Percentiles rank a stretch among this genome's conserved stretches.
Evolutionary conservation across 2,888 invertebrate species (phyloP).

Genomic region (Trachelus troglodyta): DNA sequence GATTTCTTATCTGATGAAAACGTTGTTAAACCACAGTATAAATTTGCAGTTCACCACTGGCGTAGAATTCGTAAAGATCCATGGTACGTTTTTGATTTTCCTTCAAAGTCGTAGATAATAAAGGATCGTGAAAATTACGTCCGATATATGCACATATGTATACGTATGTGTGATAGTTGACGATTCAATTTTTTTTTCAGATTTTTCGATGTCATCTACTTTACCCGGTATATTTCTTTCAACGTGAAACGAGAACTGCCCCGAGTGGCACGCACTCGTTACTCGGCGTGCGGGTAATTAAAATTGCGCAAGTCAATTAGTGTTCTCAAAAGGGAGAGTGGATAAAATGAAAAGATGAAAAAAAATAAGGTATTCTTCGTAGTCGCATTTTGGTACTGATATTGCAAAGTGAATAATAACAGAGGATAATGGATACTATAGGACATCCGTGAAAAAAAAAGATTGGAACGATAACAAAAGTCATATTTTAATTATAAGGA

Average conservation of each 20-base stretch:
- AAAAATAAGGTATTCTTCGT: background rate
- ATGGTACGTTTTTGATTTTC: no score
- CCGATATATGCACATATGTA: no score
- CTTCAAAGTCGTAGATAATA: no score
- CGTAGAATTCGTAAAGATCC: conserved; percentile 10
- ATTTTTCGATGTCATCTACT: no score
- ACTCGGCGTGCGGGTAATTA: no score
- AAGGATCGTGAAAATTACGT: no score
- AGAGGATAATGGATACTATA: background rate
- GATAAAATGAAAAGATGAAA: background rate
- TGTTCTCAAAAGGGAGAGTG: background rate
- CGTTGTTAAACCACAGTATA: conserved; percentile 31
- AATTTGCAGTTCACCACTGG: conserved; percentile 31
- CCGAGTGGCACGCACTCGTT: no score
- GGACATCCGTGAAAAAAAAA: background rate
- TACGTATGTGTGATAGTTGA: no score
- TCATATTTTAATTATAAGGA: background rate
- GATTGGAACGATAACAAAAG: background rate
- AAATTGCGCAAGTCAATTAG: background rate
- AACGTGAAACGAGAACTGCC: no score
- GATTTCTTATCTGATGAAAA: conserved; percentile 36
- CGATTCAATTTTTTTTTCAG: no score
- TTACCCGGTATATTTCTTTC: no score
- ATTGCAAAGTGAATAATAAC: background rate
- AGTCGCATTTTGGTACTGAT: background rate